A percentile compares a stretch with the other conserved stretches of the same genome.
phyloP scores from a whole-genome alignment of 2,113 vertebrate genomes.

The Brachionichthys hirsutus region DNA sequence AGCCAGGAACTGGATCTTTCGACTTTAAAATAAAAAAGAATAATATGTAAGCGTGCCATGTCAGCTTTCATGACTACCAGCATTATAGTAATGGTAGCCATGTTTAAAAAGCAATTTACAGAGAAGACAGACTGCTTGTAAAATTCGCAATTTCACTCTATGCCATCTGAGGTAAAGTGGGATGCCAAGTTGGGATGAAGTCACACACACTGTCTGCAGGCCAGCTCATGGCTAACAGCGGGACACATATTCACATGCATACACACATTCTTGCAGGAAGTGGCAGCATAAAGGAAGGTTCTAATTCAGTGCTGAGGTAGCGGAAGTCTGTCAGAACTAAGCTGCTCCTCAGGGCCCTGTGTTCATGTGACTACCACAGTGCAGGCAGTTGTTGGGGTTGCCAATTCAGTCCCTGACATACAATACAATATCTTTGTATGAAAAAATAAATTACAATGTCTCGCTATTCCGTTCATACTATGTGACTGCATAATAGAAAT shows the following conservation, averaged over 20 bases:
- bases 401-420: conserved; percentile 27
- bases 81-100: background rate
- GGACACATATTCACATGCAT: conserved; percentile 18
- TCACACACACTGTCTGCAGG: conserved; percentile 54
- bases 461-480: conserved; percentile 17
- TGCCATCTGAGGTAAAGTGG: conserved; percentile 36
- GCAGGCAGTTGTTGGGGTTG: conserved; percentile 19
- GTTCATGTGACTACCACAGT: conserved; percentile 42
- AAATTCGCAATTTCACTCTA: conserved; percentile 30
- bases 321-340: conserved; percentile 60
- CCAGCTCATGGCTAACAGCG: conserved; percentile 38
- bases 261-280: conserved; percentile 36
- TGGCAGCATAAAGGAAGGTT: conserved; percentile 52
- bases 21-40: too few relatives aligned
- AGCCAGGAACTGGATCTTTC: too few relatives aligned
- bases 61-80: background rate
- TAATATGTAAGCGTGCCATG: too few relatives aligned
- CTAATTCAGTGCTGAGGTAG: conserved; percentile 54
- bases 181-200: conserved; percentile 69
- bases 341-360: conserved; percentile 36
- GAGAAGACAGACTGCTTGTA: conserved; percentile 15
- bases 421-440: background rate
- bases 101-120: background rate
- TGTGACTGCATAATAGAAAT: conserved; percentile 28
- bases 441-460: conserved; percentile 14